Base-by-base conservation (phyloP, 2,113 vertebrate species). In the Channa maculata region DNA sequence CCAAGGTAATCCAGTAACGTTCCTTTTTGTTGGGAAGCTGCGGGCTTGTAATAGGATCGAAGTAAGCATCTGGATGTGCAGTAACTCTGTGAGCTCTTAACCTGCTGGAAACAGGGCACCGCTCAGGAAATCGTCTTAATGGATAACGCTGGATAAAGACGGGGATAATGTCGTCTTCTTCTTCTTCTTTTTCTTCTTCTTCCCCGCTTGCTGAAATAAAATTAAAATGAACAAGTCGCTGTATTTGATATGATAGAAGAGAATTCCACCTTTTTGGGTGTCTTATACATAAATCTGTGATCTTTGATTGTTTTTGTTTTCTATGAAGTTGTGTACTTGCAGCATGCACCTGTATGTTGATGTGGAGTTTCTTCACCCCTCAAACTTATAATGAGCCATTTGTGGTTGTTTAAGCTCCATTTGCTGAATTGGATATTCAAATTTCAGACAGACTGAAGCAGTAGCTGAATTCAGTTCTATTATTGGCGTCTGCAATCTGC, bases 1-100 rank as follows among this genome's bases (percentile, higher is more conserved):
- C 55, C 71, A 75, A 75, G 73, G 68, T 86, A 81, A 88, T 80
- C 84, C 86, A 66, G 8, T 45, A 13, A 51, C 57, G 7, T 24
- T 24, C 1, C 0, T 5, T 70, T 76, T 58, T 73, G 24, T 51
- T 58, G 65, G 6, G 52, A 38, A 55, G 57, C 65, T 57, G 50
- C 65, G 41, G 36, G 67, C 50, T 57, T 59, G 67, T 82, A 87
- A 88, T 75, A 77, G 85, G 79, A 88, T 89, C 76, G 78, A n/a
- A 3, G 13, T 4, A 59, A 75, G 8, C 58, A 76, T 57, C 75
- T 67, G 59, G 72, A 69, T 85, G 80, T 64, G 24, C 48, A 12
- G 58, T 52, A 71, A 61, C 65, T 46, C 68, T 1, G 36, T 54
- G 67, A 86, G 83, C 75, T 72, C 39, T 61, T 52, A 48, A 63